Base-by-base conservation (phyloP, 2,797 vertebrate species). In the Chaetophractus vellerosus region DNA sequence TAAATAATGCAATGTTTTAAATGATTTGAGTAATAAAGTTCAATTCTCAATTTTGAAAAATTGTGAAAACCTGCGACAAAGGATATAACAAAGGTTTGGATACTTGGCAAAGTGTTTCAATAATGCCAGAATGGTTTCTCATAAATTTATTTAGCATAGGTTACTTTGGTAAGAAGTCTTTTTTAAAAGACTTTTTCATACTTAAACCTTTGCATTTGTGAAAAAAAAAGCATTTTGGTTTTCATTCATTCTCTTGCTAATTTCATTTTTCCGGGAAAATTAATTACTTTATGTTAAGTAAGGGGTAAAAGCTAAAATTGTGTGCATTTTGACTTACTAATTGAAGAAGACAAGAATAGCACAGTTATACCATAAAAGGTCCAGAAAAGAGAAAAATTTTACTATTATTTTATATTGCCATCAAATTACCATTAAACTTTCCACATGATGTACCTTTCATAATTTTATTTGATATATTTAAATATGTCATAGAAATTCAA, bases 261-360 rank as follows among this genome's bases (percentile, higher is more conserved):
- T 71, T 55, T 89, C 45, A 90, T 71, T 55, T 89, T 63, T 91
- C 2, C 80, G n/a, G 9, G 38, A 33, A 79, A 91, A n/a, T 88
- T 74, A 48, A 84, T 92, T 64, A 31, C 36, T 12, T 68, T 18
- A 55, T 72, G 3, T 84, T 68, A 52, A 21, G 66, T 24, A 79
- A 88, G 23, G 33, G 33, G 66, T 82, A 71, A 71, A 64, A 74
- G 50, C 4, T 33, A 59, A 71, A 28, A 6, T 72, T 90, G 52
- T n/a, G 48, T 8, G 79, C 5, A 11, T 57, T 18, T 72, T 72
- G 21, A 78, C n/a, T 23, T 6, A 5, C 66, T 36, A 26, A 71
- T 72, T 66, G 66, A 87, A 82, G 28, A 75, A 23, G n/a, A 23
- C 24, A 71, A 64, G 36, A 78, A 74, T 45, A 71, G 1, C 7